Percentiles rank a stretch among this genome's conserved stretches.
These are phyloP conservation scores for Amphibalanus amphitrite DNA, from an alignment of 1,140 invertebrate genomes.

Conservation along the genomic window DNA sequence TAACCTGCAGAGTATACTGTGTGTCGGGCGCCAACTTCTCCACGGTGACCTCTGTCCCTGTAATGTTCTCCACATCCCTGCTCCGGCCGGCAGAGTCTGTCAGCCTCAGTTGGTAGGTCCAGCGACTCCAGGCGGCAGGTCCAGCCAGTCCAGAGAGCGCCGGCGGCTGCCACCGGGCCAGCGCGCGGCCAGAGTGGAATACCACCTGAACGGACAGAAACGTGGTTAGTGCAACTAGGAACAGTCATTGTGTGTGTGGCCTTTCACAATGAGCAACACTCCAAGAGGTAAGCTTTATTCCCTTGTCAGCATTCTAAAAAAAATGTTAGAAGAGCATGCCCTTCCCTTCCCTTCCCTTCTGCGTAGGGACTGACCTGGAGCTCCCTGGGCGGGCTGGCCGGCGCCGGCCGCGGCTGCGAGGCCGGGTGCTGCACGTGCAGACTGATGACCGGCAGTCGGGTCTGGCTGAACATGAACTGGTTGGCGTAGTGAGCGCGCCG, in stretches of 20 bases:
- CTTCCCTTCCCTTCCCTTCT: too few relatives aligned
- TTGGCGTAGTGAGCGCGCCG: slow-evolving; percentile 19
- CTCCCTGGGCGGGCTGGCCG: slow-evolving; percentile 51
- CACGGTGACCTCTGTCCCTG: slow-evolving; percentile 16
- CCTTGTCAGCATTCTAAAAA: too few relatives aligned
- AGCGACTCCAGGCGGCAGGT: slow-evolving; percentile 45
- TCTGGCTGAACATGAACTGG: slow-evolving; percentile 31
- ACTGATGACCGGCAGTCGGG: background rate
- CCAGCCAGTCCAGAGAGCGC: slow-evolving; percentile 37
- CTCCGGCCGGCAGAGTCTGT: slow-evolving; percentile 35
- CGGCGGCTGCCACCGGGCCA: slow-evolving; percentile 56
- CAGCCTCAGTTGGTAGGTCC: slow-evolving; percentile 32
- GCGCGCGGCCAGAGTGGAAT: slow-evolving; percentile 13
- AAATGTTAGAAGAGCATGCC: too few relatives aligned
- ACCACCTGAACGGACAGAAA: slow-evolving; percentile 26
- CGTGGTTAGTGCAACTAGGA: too few relatives aligned
- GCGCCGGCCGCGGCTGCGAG: slow-evolving; percentile 54
- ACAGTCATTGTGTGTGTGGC: too few relatives aligned
- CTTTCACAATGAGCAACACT: too few relatives aligned
- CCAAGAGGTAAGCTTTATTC: too few relatives aligned
- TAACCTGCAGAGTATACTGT: slow-evolving; percentile 17
- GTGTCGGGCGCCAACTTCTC: slow-evolving; percentile 15
- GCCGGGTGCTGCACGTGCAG: slow-evolving; percentile 41
- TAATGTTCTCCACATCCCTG: slow-evolving; percentile 18
- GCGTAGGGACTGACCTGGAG: slow-evolving; percentile 43